Conservation (phyloP, 1,140 invertebrate species). For the fruit fly (Drosophila melanogaster) region DNA sequence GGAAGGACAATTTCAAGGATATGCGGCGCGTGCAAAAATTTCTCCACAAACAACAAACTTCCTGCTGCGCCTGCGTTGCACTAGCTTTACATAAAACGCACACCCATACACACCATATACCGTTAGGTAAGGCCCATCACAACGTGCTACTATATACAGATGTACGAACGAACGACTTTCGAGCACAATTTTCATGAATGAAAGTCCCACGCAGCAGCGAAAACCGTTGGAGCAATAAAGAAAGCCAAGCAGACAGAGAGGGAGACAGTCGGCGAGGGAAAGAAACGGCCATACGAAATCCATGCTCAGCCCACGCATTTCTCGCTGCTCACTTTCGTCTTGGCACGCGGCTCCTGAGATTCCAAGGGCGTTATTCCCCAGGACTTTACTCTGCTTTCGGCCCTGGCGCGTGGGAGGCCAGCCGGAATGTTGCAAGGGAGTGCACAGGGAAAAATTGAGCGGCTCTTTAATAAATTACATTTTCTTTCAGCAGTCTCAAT, state of each 20-base stretch:
- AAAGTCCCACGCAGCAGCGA: slow-evolving; percentile 75
- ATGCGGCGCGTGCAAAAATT: slow-evolving; percentile 79
- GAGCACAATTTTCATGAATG: slow-evolving; percentile 82
- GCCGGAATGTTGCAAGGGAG: neutral
- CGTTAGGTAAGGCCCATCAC: slow-evolving; percentile 29
- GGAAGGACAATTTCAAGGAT: slow-evolving; percentile 74
- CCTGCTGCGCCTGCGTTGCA: slow-evolving; percentile 53
- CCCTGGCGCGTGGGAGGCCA: slow-evolving; percentile 37
- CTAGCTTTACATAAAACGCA: slow-evolving; percentile 15
- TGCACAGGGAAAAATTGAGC: neutral
- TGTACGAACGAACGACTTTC: slow-evolving; percentile 31
- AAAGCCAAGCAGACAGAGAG: slow-evolving; percentile 5
- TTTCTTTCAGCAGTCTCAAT: neutral
- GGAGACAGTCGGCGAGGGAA: neutral
- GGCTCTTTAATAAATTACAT: neutral
- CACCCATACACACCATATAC: slow-evolving; percentile 1
- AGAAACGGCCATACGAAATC: slow-evolving; percentile 14
- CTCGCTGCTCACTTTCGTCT: slow-evolving; percentile 30
- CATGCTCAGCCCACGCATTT: slow-evolving; percentile 37
- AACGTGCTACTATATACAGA: slow-evolving; percentile 27
- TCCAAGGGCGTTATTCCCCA: slow-evolving; percentile 19
- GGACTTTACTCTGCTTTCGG: slow-evolving; percentile 16
- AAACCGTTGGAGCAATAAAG: slow-evolving; percentile 37
- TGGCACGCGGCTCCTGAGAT: slow-evolving; percentile 10
- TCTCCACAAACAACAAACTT: slow-evolving; percentile 63